These are phyloP conservation scores for Labeo calbasu DNA, from an alignment of 2,797 vertebrate species.

Conservation along the genomic window DNA sequence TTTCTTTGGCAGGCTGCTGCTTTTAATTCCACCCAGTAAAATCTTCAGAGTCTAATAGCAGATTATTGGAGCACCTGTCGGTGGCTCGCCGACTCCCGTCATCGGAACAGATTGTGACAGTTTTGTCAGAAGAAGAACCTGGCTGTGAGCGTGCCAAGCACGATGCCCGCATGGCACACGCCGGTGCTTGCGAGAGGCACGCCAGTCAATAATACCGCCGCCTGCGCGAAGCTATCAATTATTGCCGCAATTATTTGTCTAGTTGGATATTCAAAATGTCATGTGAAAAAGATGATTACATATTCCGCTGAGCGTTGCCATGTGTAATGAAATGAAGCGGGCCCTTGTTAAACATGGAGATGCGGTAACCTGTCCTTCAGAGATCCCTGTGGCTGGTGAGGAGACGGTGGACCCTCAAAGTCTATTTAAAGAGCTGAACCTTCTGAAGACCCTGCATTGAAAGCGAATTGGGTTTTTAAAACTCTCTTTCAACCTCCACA, in stretches of 20 bases:
- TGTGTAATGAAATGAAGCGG: constrained; percentile 86
- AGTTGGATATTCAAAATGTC: constrained; percentile 90
- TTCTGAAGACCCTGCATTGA: constrained; percentile 6
- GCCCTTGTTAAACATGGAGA: constrained; percentile 80
- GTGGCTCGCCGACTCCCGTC: constrained; percentile 67
- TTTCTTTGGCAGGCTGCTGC: constrained; percentile 49
- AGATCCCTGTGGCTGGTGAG: constrained; percentile 64
- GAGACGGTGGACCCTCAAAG: constrained; percentile 53
- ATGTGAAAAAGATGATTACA: constrained; percentile 89
- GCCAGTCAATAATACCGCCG: constrained; percentile 83
- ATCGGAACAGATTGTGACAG: constrained; percentile 77
- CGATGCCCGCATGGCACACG: constrained; percentile 76
- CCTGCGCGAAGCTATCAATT: constrained; percentile 85
- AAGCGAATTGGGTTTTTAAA: constrained; percentile 27
- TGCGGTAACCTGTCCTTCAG: constrained; percentile 81
- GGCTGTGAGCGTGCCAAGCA: constrained; percentile 75
- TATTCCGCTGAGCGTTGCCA: constrained; percentile 82
- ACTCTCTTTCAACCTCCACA: constrained; percentile 59
- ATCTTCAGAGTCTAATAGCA: constrained; percentile 57
- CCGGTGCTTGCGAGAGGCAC: constrained; percentile 75
- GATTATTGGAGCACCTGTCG: constrained; percentile 62
- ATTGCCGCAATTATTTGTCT: constrained; percentile 88
- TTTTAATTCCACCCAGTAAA: constrained; percentile 55
- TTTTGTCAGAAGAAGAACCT: constrained; percentile 72
- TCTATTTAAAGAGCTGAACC: constrained; percentile 20